Base-by-base conservation (phyloP, 2,797 vertebrate species). In the Microchirus variegatus region DNA sequence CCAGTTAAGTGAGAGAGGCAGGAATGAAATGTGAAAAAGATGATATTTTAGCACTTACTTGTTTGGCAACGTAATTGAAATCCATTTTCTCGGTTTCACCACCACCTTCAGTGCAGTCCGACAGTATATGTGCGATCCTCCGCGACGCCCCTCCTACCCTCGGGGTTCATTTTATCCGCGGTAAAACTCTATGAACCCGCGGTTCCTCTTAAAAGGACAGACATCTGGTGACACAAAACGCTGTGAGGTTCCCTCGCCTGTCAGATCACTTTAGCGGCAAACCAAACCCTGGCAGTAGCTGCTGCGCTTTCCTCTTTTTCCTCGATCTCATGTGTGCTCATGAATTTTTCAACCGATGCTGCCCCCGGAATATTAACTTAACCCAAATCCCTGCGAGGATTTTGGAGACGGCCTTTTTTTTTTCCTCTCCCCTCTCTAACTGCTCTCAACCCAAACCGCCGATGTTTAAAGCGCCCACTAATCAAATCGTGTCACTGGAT, bases 341-440 rank as follows among this genome's bases (percentile, higher is more conserved):
- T 88, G 79, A 78, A 87, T 87, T 74, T 88, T 89, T 90, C 65
- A 88, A 13, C 61, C 76, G 49, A 50, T 53, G 48, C 67, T 4
- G 16, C 70, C 69, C 70, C 67, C 63, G 35, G 60, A 82, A 75
- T 84, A 82, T 87, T 84, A 83, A 76, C 73, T 77, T 67, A 70
- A 76, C 72, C 73, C 60, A 67, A 86, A 78, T 59, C 54, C 60
- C 73, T 77, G 17, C 6, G 4, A 31, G 31, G 31, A 31, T 31
- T 31, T 22, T 31, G 4, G 26, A 31, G 2, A 31, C 37, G 37
- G 42, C 59, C 63, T 10, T 5, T 11, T 13, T 38, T 38, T 38
- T 38, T 61, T 66, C 70, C 53, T 58, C n/a, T n/a, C n/a, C n/a
- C n/a, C n/a, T n/a, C n/a, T n/a, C 62, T 17, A 43, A 36, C 72